Percentiles rank a stretch among this genome's conserved stretches.
phyloP scores from a whole-genome alignment of 2,888 invertebrate species.

The Macaria liturata region DNA sequence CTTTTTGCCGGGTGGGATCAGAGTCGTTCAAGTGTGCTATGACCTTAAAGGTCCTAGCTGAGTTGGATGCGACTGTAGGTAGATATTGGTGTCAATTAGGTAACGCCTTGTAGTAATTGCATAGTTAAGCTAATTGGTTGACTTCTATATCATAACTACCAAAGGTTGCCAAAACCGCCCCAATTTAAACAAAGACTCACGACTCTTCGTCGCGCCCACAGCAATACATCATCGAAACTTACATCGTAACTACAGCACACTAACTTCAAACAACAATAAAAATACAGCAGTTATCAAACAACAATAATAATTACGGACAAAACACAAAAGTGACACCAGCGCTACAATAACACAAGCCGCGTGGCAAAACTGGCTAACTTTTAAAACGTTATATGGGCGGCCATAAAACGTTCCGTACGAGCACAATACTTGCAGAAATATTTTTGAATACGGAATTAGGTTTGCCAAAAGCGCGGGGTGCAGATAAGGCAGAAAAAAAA shows the following conservation, averaged over 20 bases:
- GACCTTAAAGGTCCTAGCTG: too few relatives aligned
- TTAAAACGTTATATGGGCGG: constrained; percentile 82
- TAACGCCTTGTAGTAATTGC: too few relatives aligned
- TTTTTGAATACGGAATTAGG: constrained; percentile 84
- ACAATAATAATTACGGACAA: constrained; percentile 72
- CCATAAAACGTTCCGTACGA: constrained; percentile 81
- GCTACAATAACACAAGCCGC: constrained; percentile 55
- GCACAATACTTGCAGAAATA: constrained; percentile 83
- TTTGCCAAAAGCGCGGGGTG: constrained; percentile 81
- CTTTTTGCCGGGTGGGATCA: too few relatives aligned
- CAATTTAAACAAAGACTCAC: constrained; percentile 11
- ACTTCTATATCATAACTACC: not conserved
- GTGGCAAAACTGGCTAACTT: constrained; percentile 76
- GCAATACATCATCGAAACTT: constrained; percentile 29
- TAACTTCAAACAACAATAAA: constrained; percentile 50
- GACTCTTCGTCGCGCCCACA: constrained; percentile 27
- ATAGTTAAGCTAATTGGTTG: not conserved
- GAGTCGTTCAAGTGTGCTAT: too few relatives aligned
- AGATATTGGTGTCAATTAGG: too few relatives aligned
- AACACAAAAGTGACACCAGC: constrained; percentile 58
- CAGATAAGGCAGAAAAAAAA: constrained; percentile 83
- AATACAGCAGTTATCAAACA: constrained; percentile 63
- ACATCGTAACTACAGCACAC: constrained; percentile 25
- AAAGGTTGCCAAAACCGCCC: not conserved
- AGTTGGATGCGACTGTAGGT: too few relatives aligned